Conservation (phyloP, 2,797 vertebrate genomes). For the Chanos chanos region DNA sequence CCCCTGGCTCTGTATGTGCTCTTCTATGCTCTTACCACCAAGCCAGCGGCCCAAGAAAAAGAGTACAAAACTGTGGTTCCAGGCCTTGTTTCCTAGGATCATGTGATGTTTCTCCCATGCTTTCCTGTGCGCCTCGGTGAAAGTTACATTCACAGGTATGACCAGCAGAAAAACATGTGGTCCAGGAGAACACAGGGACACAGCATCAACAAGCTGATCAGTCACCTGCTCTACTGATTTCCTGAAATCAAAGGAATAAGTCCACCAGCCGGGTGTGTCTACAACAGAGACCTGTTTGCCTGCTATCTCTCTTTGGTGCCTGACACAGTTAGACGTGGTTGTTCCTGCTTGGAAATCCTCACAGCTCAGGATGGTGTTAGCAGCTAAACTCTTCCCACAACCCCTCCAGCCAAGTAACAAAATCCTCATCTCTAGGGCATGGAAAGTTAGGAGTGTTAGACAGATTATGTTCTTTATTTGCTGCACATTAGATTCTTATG, state of each 20-base stretch:
- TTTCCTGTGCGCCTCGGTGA: conserved; percentile 24
- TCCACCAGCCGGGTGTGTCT: conserved; percentile 48
- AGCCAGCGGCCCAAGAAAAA: conserved; percentile 50
- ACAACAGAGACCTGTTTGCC: conserved; percentile 41
- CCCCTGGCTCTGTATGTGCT: conserved; percentile 51
- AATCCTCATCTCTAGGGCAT: neutral
- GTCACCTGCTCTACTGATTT: conserved; percentile 40
- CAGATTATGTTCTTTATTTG: no score
- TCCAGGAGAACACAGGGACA: conserved; percentile 28
- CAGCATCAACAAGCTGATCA: conserved; percentile 5
- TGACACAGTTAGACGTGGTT: no score
- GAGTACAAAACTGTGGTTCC: conserved; percentile 52
- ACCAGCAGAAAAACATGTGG: conserved; percentile 48
- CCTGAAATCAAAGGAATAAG: neutral
- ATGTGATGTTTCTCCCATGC: conserved; percentile 38
- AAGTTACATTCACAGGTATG: conserved; percentile 37
- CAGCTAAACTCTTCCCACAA: neutral
- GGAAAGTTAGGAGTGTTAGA: no score
- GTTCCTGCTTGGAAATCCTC: neutral
- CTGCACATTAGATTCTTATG: no score
- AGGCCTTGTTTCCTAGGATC: conserved; percentile 40
- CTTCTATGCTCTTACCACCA: conserved; percentile 41
- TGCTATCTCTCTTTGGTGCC: neutral
- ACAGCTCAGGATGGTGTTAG: neutral
- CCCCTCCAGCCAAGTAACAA: neutral